phyloP scores from a whole-genome alignment of 2,113 vertebrate species.

The Ardeotis arabs region DNA sequence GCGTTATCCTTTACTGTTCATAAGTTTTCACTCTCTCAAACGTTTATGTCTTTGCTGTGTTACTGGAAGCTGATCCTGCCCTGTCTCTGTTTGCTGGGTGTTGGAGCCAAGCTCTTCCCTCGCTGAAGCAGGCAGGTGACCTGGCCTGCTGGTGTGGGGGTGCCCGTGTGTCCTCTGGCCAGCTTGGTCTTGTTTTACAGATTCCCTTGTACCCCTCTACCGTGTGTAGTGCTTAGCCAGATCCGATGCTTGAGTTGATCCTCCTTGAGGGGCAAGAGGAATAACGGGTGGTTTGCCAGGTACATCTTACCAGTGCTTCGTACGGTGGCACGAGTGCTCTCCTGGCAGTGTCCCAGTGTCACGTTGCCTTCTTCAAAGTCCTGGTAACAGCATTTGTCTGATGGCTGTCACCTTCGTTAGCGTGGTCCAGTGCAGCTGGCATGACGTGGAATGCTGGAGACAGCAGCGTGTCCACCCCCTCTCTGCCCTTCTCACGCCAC shows the following conservation, averaged over 20 bases:
- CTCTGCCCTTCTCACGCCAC: not conserved
- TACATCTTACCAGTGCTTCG: not conserved
- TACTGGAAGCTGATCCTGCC: not conserved
- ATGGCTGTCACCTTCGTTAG: not conserved
- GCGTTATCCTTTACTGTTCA: not conserved
- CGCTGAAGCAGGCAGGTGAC: rapidly evolving
- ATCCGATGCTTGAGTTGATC: not conserved
- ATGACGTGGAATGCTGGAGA: not conserved
- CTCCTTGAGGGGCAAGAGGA: not conserved
- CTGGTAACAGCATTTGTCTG: not conserved
- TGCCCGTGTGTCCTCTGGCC: not conserved
- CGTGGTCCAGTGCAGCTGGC: not conserved
- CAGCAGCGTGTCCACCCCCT: rapidly evolving
- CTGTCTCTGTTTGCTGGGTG: not conserved
- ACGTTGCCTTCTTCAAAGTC: not conserved
- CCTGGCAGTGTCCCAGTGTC: not conserved
- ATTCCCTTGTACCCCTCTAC: not conserved
- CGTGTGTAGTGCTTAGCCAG: not conserved
- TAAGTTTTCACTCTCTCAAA: not conserved
- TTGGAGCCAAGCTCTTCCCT: not conserved
- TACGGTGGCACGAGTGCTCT: not conserved
- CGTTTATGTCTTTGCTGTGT: not conserved
- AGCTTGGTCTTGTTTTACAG: not conserved
- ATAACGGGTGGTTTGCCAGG: not conserved
- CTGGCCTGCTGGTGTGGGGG: not conserved